phyloP scores from a whole-genome alignment of 1,140 invertebrate species.

The Diorhabda sublineata region DNA sequence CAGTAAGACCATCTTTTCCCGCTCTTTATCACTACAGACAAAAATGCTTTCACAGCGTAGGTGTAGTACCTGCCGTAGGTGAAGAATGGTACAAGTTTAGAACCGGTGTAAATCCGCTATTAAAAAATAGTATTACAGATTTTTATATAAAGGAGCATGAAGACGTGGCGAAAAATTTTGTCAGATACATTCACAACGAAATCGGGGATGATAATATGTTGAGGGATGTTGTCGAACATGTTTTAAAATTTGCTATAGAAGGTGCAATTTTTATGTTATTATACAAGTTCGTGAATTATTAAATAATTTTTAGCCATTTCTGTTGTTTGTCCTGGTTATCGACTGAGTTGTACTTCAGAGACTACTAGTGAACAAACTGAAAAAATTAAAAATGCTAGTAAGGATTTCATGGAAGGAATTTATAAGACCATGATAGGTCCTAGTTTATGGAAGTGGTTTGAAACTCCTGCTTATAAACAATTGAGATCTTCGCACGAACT shows the following conservation, averaged over 20 bases:
- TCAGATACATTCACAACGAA: slow-evolving; percentile 37
- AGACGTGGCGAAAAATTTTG: slow-evolving; percentile 38
- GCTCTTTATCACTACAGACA: slow-evolving; percentile 41
- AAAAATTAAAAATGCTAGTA: slow-evolving; percentile 40
- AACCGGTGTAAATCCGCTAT: slow-evolving; percentile 37
- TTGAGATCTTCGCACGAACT: slow-evolving; percentile 40
- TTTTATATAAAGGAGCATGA: slow-evolving; percentile 36
- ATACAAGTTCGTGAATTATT: not conserved
- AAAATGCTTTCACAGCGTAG: slow-evolving; percentile 41
- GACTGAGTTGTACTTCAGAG: slow-evolving; percentile 35
- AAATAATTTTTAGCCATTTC: slow-evolving; percentile 42
- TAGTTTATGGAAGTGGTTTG: slow-evolving; percentile 45
- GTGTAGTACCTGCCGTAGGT: slow-evolving; percentile 46
- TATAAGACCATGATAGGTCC: slow-evolving; percentile 43
- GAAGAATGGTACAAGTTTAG: slow-evolving; percentile 46
- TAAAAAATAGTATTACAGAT: slow-evolving; percentile 35
- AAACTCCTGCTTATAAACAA: slow-evolving; percentile 44
- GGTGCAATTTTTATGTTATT: slow-evolving; percentile 29
- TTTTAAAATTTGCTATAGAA: slow-evolving; percentile 45
- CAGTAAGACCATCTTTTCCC: slow-evolving; percentile 42
- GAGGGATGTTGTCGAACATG: slow-evolving; percentile 39
- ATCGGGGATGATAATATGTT: slow-evolving; percentile 30
- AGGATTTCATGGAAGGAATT: slow-evolving; percentile 47
- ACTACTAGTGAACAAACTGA: slow-evolving; percentile 24
- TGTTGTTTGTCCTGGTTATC: slow-evolving; percentile 41